Conservation (phyloP, 2,888 invertebrate species). For the Eurytoma californica region DNA sequence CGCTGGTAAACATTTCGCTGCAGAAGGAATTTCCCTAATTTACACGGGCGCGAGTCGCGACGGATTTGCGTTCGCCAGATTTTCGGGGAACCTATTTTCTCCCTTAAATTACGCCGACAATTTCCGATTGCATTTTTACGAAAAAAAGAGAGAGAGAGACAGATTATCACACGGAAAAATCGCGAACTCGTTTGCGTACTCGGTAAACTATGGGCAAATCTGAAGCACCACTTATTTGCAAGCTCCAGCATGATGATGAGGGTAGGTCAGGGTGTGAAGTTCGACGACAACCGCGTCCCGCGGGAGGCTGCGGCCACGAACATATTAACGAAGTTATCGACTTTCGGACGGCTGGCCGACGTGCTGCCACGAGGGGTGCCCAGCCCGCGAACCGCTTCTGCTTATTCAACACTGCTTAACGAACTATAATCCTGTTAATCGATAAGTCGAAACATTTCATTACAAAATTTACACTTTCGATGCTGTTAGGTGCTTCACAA, state of each 20-base stretch:
- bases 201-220: background rate
- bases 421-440: too few relatives aligned
- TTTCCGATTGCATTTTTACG: too few relatives aligned
- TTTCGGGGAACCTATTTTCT: background rate
- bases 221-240: background rate
- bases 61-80: background rate
- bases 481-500: background rate
- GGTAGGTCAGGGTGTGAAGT: slow-evolving; percentile 4
- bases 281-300: background rate
- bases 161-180: background rate
- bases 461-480: background rate
- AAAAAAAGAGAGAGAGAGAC: too few relatives aligned
- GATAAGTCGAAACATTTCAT: too few relatives aligned
- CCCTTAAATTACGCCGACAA: background rate
- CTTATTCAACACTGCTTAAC: background rate
- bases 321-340: slow-evolving; percentile 35
- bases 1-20: background rate
- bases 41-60: background rate
- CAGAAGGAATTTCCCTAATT: background rate
- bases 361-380: slow-evolving; percentile 6
- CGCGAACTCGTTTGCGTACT: background rate
- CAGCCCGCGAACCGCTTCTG: background rate
- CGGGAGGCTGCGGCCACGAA: background rate
- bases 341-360: background rate
- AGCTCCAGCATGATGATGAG: slow-evolving; percentile 11